These are phyloP conservation scores for Tenthredo distinguenda DNA, from an alignment of 2,888 invertebrate genomes.

Conservation along the genomic window DNA sequence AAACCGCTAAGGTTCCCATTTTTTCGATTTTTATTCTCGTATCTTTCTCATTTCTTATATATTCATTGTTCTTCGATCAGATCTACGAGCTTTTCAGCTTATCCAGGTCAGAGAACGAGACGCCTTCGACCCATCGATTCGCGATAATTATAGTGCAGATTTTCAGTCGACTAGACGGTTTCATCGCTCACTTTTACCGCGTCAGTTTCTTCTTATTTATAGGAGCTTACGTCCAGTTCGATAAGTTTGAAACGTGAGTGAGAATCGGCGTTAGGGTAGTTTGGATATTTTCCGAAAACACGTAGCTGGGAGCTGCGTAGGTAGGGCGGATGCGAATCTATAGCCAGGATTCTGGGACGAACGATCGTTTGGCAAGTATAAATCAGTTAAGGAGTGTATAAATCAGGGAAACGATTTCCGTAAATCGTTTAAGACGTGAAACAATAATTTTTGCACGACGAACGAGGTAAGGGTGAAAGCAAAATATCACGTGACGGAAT, in stretches of 20 bases:
- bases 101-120: no score
- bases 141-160: not conserved
- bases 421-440: slow-evolving; percentile 28
- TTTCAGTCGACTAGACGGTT: not conserved
- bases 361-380: slow-evolving; percentile 9
- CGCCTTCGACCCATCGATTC: no score
- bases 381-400: slow-evolving; percentile 14
- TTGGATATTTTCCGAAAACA: not conserved
- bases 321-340: slow-evolving; percentile 12
- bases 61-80: no score
- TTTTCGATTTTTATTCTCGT: not conserved
- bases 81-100: no score
- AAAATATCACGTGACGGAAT: slow-evolving; percentile 1
- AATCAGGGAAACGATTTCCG: slow-evolving; percentile 31
- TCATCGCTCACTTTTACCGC: not conserved
- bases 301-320: not conserved
- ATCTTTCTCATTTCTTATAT: no score
- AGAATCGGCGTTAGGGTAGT: not conserved
- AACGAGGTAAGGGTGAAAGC: slow-evolving; percentile 9
- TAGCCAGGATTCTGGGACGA: slow-evolving; percentile 25
- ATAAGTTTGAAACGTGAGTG: not conserved
- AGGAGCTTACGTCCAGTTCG: not conserved
- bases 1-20: not conserved
- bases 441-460: slow-evolving; percentile 29
- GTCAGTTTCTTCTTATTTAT: not conserved